A percentile compares a stretch with the other conserved stretches of the same genome.
phyloP scores from a whole-genome alignment of 2,113 vertebrate species.

The Indicator maculatus region DNA sequence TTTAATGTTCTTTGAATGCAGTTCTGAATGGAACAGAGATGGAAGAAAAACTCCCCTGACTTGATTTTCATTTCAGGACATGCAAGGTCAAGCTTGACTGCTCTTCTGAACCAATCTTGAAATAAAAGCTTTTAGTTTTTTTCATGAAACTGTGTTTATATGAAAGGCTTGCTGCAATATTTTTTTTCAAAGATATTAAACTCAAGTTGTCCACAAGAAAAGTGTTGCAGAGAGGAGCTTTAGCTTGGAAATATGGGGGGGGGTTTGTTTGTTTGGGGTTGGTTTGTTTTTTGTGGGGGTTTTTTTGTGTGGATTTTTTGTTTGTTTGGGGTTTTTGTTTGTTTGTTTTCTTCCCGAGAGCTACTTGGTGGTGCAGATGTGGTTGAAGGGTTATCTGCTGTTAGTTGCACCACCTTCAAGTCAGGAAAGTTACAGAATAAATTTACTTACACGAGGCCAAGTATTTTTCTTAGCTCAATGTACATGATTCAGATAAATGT shows the following conservation, averaged over 20 bases:
- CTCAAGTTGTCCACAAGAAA: not conserved
- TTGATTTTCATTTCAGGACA: not conserved
- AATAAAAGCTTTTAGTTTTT: not conserved
- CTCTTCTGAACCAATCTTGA: not conserved
- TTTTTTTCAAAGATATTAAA: not conserved
- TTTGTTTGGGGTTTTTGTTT: not conserved
- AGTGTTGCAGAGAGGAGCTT: not conserved
- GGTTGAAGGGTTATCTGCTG: rapidly evolving
- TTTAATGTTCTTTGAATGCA: not conserved
- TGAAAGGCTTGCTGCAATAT: not conserved
- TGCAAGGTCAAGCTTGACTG: not conserved
- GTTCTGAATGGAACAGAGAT: not conserved
- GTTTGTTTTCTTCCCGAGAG: not conserved
- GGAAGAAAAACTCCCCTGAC: not conserved
- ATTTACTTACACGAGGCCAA: not conserved
- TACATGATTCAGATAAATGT: not conserved
- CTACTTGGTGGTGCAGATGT: not conserved
- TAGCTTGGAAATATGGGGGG: not conserved
- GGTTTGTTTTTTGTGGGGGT: no score
- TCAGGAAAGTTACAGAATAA: not conserved
- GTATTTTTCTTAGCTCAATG: not conserved
- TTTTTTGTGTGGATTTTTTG: no score
- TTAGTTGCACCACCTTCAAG: not conserved
- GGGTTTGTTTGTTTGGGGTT: not conserved
- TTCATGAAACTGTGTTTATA: not conserved